phyloP scores from a whole-genome alignment of 2,888 invertebrate genomes.

The Seira sanloemensis region DNA sequence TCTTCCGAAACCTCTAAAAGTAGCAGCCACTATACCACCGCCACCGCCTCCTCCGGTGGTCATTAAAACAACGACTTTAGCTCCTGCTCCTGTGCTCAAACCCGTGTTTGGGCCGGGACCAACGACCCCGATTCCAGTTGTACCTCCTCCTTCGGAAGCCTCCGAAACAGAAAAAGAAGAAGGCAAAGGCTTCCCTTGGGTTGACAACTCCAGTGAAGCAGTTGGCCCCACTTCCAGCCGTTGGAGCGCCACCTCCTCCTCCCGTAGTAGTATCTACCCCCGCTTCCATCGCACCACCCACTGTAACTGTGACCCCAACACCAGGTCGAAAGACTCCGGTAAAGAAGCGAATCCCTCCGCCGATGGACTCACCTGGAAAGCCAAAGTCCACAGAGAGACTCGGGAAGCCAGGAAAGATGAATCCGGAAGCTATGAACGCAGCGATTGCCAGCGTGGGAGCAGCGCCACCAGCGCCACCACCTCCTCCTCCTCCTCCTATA shows the following conservation, averaged over 20 bases:
- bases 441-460: constrained; percentile 51
- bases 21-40: constrained; percentile 24
- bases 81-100: neutral
- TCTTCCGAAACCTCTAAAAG: constrained; percentile 25
- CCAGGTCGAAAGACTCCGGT: constrained; percentile 54
- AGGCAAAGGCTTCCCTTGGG: neutral
- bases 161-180: constrained; percentile 47
- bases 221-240: constrained; percentile 38
- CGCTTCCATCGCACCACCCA: neutral
- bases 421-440: constrained; percentile 55
- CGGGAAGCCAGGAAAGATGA: constrained; percentile 48
- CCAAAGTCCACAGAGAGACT: neutral
- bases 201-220: constrained; percentile 33
- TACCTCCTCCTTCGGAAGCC: constrained; percentile 1
- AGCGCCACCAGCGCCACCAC: neutral
- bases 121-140: neutral
- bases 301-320: constrained; percentile 19
- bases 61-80: neutral
- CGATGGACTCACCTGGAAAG: constrained; percentile 48
- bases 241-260: constrained; percentile 54
- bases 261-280: constrained; percentile 29
- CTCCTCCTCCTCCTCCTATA: neutral
- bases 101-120: constrained; percentile 36
- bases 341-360: constrained; percentile 59
- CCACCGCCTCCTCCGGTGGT: constrained; percentile 26